Conservation (phyloP, 2,888 invertebrate species). For the Piscicola geometra region DNA sequence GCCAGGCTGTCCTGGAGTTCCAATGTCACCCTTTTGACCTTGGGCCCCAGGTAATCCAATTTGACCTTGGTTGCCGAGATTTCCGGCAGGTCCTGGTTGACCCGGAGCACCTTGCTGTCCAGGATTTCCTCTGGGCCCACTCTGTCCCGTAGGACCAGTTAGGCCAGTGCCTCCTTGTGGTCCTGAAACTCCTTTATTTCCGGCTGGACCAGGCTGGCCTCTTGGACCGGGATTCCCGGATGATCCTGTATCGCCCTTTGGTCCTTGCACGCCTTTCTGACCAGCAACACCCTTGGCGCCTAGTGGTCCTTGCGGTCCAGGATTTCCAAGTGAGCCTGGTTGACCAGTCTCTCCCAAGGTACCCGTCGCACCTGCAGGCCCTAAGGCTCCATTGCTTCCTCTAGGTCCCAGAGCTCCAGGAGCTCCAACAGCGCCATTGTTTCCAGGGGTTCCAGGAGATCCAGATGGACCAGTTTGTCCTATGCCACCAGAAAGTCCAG, state of each 20-base stretch:
- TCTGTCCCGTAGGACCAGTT: slow-evolving; percentile 38
- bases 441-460: slow-evolving; percentile 3
- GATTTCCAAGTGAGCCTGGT: slow-evolving; percentile 27
- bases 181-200: slow-evolving; percentile 40
- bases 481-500: not conserved
- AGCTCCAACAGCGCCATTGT: not conserved
- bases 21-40: slow-evolving; percentile 25
- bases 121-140: slow-evolving; percentile 38
- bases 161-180: slow-evolving; percentile 44
- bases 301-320: slow-evolving; percentile 17
- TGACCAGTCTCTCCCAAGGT: not conserved
- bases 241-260: slow-evolving; percentile 35
- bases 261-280: not conserved
- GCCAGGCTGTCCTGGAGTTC: slow-evolving; percentile 33
- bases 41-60: slow-evolving; percentile 6
- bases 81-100: slow-evolving; percentile 37
- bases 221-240: slow-evolving; percentile 34
- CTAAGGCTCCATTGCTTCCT: not conserved
- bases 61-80: slow-evolving; percentile 35
- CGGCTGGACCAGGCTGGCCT: slow-evolving; percentile 11
- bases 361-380: not conserved
- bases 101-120: slow-evolving; percentile 40
- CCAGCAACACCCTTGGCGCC: slow-evolving; percentile 33
- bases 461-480: not conserved
- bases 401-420: not conserved